Base-by-base conservation (phyloP, 2,888 invertebrate species). In the Dicycla oo region DNA sequence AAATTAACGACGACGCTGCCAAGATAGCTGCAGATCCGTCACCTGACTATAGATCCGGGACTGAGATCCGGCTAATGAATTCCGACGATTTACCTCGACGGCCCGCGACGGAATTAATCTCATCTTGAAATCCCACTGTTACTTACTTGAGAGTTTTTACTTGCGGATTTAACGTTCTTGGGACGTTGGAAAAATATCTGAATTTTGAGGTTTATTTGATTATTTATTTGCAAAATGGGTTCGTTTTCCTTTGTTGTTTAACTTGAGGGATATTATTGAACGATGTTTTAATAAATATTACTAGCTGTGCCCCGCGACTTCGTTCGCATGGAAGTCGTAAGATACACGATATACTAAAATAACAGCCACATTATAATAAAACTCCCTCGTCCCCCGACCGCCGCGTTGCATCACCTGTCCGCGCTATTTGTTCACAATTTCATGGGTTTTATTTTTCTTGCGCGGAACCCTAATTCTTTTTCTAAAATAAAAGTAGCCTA, bases 21-120 rank as follows among this genome's bases (percentile, higher is more conserved):
- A 54, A 66, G 61, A 65, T 73, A 75, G 75, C 69, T 68, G 53
- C 49, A 67, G 72, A 67, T 75, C 72, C 72, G 74, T 80, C 84
- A 83, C 78, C 80, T 79, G 70, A 84, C 79, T 82, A 76, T 73
- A 80, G 78, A 82, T 79, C 66, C 51, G 61, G 62, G 53, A 7
- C 54, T 68, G 68, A 70, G 75, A 83, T 81, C 79, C 74, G 66
- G 75, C 85, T 90, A 90, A 91, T 91, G 88, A 90, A 89, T 86
- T 85, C 83, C 82, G 78, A 76, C 86, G 85, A 87, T 88, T 89
- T 85, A 84, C 82, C 80, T 80, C 82, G 26, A 54, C 26, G 72
- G 63, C 34, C 74, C 79, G 68, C 71, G 75, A 58, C 73, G 74
- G 80, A 82, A 82, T 85, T 88, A 90, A 91, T 89, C 88, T 86